A percentile compares a stretch with the other conserved stretches of the same genome.
phyloP scores from a whole-genome alignment of 2,113 vertebrate genomes.

The Trachemys scripta region DNA sequence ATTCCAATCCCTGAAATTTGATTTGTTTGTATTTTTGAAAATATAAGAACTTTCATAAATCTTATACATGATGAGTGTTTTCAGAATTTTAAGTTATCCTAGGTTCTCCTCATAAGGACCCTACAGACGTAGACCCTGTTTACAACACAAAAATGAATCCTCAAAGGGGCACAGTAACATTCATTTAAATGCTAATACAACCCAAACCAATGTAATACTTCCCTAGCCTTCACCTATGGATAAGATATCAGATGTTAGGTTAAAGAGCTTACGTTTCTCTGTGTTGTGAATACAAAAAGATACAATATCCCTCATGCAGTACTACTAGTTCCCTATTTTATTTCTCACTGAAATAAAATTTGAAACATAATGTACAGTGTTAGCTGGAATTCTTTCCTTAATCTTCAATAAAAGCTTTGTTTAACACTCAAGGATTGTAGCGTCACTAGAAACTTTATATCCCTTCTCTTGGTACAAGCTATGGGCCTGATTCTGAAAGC shows the following conservation, averaged over 20 bases:
- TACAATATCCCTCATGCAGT: slow-evolving; percentile 34
- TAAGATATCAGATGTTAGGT: slow-evolving; percentile 46
- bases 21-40: slow-evolving; percentile 60
- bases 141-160: slow-evolving; percentile 57
- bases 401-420: slow-evolving; percentile 25
- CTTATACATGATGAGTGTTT: slow-evolving; percentile 61
- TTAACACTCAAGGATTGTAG: slow-evolving; percentile 14
- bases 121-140: slow-evolving; percentile 51
- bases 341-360: slow-evolving; percentile 53
- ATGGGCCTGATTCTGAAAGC: slow-evolving; percentile 31
- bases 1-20: slow-evolving; percentile 34
- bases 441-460: slow-evolving; percentile 38
- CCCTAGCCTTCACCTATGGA: slow-evolving; percentile 63
- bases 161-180: slow-evolving; percentile 67
- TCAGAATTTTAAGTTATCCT: slow-evolving; percentile 58
- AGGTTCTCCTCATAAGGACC: slow-evolving; percentile 56
- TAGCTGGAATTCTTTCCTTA: slow-evolving; percentile 47
- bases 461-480: neutral
- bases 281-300: slow-evolving; percentile 30
- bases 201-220: slow-evolving; percentile 36
- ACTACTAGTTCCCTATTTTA: slow-evolving; percentile 4
- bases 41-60: slow-evolving; percentile 41
- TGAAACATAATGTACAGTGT: slow-evolving; percentile 43
- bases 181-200: slow-evolving; percentile 64
- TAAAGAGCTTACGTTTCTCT: slow-evolving; percentile 59